Evolutionary conservation across 2,888 invertebrate genomes (phyloP).

Genomic region (Ichneumoninae sp.): DNA sequence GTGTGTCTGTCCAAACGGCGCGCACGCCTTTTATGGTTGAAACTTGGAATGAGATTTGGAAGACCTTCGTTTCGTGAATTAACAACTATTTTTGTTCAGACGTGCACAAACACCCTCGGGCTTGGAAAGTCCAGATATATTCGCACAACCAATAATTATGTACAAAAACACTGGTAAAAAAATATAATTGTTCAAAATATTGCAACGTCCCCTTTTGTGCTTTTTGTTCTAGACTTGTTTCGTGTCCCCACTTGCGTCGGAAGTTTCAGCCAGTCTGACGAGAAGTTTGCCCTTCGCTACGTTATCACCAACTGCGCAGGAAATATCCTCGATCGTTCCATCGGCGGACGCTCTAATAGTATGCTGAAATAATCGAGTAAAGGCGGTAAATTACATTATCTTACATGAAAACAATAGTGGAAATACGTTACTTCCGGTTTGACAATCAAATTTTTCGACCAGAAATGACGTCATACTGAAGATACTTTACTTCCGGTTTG

Average conservation of each 20-base stretch:
- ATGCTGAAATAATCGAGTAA: slow-evolving; percentile 86
- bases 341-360: slow-evolving; percentile 93
- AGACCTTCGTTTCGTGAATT: background rate
- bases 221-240: background rate
- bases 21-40: background rate
- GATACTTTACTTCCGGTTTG: no score
- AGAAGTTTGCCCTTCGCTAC: slow-evolving; percentile 90
- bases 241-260: background rate
- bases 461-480: no score
- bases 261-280: slow-evolving; percentile 74
- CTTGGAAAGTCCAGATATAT: background rate
- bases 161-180: slow-evolving; percentile 14
- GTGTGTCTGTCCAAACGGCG: background rate
- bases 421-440: background rate
- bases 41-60: background rate
- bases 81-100: background rate
- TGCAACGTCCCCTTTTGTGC: background rate
- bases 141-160: slow-evolving; percentile 15
- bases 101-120: background rate
- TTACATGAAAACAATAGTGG: background rate
- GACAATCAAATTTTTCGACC: no score
- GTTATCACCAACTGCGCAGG: slow-evolving; percentile 91
- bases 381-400: background rate
- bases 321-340: slow-evolving; percentile 90
- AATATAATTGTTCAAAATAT: slow-evolving; percentile 9